Conservation (phyloP, 2,113 vertebrate genomes). For the Smithornis capensis region DNA sequence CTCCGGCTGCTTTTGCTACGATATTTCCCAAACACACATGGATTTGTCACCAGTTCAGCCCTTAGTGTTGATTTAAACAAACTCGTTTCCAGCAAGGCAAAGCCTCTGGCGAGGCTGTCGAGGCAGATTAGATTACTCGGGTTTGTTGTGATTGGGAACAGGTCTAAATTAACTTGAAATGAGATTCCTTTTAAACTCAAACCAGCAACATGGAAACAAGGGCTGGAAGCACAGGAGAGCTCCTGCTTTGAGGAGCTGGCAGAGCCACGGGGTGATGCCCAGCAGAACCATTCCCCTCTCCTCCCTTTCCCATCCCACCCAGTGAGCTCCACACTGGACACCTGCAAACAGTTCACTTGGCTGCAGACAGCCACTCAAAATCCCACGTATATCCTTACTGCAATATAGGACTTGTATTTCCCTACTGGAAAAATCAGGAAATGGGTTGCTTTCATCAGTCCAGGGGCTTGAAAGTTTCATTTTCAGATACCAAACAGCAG, state of each 20-base stretch:
- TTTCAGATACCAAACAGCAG: rapidly evolving
- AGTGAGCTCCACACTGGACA: neutral
- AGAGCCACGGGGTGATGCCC: rapidly evolving
- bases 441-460: neutral
- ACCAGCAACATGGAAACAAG: neutral
- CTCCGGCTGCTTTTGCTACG: neutral
- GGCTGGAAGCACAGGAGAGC: neutral
- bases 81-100: neutral
- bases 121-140: neutral
- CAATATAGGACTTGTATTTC: rapidly evolving
- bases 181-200: neutral
- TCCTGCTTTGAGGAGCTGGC: neutral
- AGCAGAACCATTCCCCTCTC: neutral
- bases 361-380: neutral
- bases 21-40: neutral
- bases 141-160: neutral
- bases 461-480: neutral
- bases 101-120: neutral
- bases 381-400: rapidly evolving
- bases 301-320: neutral
- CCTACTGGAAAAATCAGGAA: neutral
- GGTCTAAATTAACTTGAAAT: neutral
- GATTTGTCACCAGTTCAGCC: neutral
- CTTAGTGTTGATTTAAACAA: neutral
- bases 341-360: neutral